Base-by-base conservation (phyloP, 2,888 invertebrate species). In the Eupithecia inturbata region DNA sequence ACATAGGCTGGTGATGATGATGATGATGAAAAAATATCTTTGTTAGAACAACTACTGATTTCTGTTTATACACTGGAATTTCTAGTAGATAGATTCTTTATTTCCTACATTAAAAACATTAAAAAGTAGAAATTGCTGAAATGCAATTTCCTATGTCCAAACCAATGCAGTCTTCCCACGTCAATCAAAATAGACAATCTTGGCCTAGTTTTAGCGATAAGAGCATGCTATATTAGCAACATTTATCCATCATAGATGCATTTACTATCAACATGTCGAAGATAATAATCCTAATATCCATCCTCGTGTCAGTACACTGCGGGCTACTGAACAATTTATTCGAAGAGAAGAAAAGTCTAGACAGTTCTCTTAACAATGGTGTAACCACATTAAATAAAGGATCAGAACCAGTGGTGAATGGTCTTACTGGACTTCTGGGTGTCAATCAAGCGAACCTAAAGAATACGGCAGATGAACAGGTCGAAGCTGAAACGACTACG, bases 261-360 rank as follows among this genome's bases (percentile, higher is more conserved):
- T n/a, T 57, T 2, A 68, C 45, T 36, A 28, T 31, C 67, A 68
- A 70, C 67, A 79, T 79, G 78, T 71, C 36, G 1, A 78, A 79
- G 31, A 4, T 64, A 1, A 39, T 77, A 22, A 16, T 77, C 36
- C 33, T 79, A 28, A 14, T 69, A 14, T 31, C 26, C 74, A 4
- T 28, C 74, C 19, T 78, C 19, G 22, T 72, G 14, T 33, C 74
- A 3, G 78, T 69, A 0, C 14, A 79, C 16, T 77, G 79, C 39
- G 79, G 78, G 26, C 73, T 79, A n/a, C 73, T 79, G 0, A 66
- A 77, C 22, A 69, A 67, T 45, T 12, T 79, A 26, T 41, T 73
- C 1, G 76, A 78, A 16, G 69, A 76, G 2, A 72, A 77, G 36
- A 74, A 78, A 66, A 66, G 57, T 31, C 28, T 70, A 1, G 72